Base-by-base conservation (phyloP, 1,140 invertebrate genomes). In the Drepana arcuata region DNA sequence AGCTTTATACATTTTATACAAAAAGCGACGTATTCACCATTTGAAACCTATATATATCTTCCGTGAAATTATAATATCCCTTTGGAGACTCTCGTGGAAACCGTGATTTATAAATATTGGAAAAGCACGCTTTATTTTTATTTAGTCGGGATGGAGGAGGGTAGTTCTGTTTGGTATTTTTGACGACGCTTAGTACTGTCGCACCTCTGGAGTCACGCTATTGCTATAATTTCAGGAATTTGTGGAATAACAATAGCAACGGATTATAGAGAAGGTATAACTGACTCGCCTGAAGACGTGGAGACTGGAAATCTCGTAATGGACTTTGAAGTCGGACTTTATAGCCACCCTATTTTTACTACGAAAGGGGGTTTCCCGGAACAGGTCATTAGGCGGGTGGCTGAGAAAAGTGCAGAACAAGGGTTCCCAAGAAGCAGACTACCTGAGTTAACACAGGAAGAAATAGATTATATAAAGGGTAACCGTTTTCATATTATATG, bases 381-480 rank as follows among this genome's bases (percentile, higher is more conserved):
- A 26, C 36, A 83, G 0, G 84, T 88, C 67, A 58, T 65, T 6
- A 40, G 61, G 11, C 48, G 53, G 10, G 57, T 86, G 7, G 68
- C 50, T 0, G 49, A 66, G 14, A 78, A 68, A 41, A 86, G 84
- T 37, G 31, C 37, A 16, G 49, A 55, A 7, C 82, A 86, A 57
- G 78, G 79, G 2, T 83, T 60, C 34, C 29, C 50, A 0, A 62
- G 41, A 34, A 80, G 74, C 13, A 54, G 84, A 33, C 47, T 86
- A 1, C 83, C 82, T 2, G 58, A 63, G 14, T 78, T 85, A 23
- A 78, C 63, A 7, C n/a, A 48, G 1, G 81, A 87, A 47, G 88
- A 90, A 75, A 84, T 86, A 3, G 56, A 83, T 35, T 68, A 78
- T 32, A 81, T 89, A 3, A 85, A 85, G 57, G 84, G 85, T 60